Base-by-base conservation (phyloP, 2,888 invertebrate species). In the Chrysopilus asiliformis region DNA sequence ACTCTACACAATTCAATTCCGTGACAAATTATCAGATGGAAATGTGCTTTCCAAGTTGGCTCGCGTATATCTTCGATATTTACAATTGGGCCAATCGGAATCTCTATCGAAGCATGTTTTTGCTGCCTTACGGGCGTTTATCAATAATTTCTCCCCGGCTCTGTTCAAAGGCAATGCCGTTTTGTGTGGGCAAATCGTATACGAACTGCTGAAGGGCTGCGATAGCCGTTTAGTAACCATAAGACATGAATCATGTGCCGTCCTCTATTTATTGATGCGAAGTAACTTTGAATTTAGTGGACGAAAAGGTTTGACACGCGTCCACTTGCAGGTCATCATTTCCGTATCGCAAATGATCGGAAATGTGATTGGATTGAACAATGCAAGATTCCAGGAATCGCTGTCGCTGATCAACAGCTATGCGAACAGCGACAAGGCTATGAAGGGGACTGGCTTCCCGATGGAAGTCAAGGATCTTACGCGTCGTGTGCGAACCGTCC, bases 271-370 rank as follows among this genome's bases (percentile, higher is more conserved):
- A 34, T 70, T 94, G 20, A 91, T 94, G 91, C 71, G 91, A 45
- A 86, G 86, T 54, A 93, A 93, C 67, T 94, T 86, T 65, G 90
- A 93, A 55, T 87, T 85, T 56, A 83, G 81, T 31, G 72, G 77
- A 35, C 74, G 82, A 25, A 83, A 83, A 47, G 83, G 82, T 39
- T 69, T 93, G 43, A 91, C 87, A 2, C 68, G 93, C 44, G 90
- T 93, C 1, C 91, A 91, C 54, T 65, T 90, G 32, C 90, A 91
- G 74, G 89, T 93, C 20, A 93, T 94, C 44, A 91, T 95, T 52
- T 89, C 93, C 0, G 89, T 95, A 10, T 94, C 94, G 1, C 85
- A 91, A 61, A 76, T 95, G 64, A 73, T 93, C 43, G 91, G 93
- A 40, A 86, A 82, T 52, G 79, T 89, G 4, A 80, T 84, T n/a